Base-by-base conservation (phyloP, 30 jellyfish, hydroid and myxozoan genomes). In the Cassiopea xamachana region DNA sequence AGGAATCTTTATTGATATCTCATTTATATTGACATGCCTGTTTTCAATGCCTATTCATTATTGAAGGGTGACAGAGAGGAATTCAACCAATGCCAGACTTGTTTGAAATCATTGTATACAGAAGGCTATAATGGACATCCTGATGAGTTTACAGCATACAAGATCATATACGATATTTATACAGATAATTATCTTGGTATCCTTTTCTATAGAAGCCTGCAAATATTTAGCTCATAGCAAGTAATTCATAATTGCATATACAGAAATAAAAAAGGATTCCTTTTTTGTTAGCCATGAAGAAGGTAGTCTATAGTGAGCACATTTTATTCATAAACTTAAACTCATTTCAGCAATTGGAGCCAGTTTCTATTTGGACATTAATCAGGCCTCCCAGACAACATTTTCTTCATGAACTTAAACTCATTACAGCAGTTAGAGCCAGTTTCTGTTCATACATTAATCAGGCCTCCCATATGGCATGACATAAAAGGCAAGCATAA, bases 41-140 rank as follows among this genome's bases (percentile, higher is more conserved):
- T 55, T 6, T 6, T 55, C 12, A 55, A 10, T 69, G 78, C 7
- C 47, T 4, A 7, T 3, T 18, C 69, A 15, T 83, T 1, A 3
- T 84, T 82, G 16, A 77, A 96, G 99, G 98, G 98, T 55, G 99
- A 97, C 79, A 81, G 99, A 74, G 99, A 93, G 69, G 99, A 97
- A 90, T 97, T 97, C 96, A 97, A 97, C 83, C 99, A 97, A 74
- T 97, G 99, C 77, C 99, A 97, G 81, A 97, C 98, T 6, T 87
- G 97, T 68, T 76, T 97, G 59, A 91, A 88, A 78, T 84, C 96
- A 13, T 93, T 92, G 55, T 97, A 94, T 82, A 85, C 55, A 19
- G 97, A 97, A 83, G 99, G 99, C 46, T 84, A 77, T 47, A 73
- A 64, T 8, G 99, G 99, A 6, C 94, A 93, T 60, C 95, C 86